Percentiles rank a stretch among this genome's conserved stretches.
These are phyloP conservation scores for Mythimna lalbum DNA, from an alignment of 2,888 invertebrate genomes.

Conservation along the genomic window DNA sequence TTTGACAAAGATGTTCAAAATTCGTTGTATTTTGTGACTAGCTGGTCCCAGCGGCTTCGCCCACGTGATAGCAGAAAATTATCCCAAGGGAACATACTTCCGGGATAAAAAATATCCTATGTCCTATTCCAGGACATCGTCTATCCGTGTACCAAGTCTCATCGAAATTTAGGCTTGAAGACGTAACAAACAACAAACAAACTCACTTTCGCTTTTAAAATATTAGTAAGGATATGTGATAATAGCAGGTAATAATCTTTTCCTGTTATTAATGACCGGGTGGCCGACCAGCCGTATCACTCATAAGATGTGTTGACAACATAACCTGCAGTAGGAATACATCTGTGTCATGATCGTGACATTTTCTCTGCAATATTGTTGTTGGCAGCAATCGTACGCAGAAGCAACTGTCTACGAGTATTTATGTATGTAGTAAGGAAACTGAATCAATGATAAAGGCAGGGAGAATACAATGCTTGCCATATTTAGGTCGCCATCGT, in stretches of 20 bases:
- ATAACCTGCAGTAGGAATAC: background rate
- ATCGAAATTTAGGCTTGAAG: no score
- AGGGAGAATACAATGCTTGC: background rate
- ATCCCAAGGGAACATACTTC: no score
- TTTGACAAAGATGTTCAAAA: background rate
- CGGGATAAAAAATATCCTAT: no score
- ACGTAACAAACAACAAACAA: no score
- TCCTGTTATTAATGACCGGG: constrained; percentile 2
- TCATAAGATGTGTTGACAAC: constrained; percentile 9
- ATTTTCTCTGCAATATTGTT: constrained; percentile 21
- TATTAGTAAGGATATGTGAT: no score
- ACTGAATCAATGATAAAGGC: background rate
- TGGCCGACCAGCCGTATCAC: background rate
- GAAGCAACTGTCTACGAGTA: background rate
- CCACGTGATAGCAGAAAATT: no score
- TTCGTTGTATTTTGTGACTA: background rate
- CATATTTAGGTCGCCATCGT: background rate
- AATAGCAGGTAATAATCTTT: background rate
- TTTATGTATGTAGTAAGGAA: background rate
- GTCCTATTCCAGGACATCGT: no score
- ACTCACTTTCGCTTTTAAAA: no score
- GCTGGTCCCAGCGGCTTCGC: no score
- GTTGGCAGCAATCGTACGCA: constrained; percentile 11
- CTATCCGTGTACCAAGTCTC: no score
- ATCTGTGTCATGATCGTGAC: background rate